phyloP scores from a whole-genome alignment of 2,797 vertebrate species.

The Falco columbarius region DNA sequence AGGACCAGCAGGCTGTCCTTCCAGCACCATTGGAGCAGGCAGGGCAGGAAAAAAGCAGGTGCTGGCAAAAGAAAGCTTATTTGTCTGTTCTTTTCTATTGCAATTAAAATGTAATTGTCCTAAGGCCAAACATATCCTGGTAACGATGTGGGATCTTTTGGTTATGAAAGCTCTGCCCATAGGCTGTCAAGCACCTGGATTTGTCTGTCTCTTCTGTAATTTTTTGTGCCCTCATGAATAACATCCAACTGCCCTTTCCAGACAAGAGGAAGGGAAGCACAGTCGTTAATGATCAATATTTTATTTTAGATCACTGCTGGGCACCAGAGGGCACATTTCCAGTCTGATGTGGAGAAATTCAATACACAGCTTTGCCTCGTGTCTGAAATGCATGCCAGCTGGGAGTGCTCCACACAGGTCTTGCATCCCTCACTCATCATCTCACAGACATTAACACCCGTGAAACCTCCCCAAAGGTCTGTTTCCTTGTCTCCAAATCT shows the following conservation, averaged over 20 bases:
- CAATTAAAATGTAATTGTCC: neutral
- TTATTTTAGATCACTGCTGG: constrained; percentile 18
- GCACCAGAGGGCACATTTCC: constrained; percentile 28
- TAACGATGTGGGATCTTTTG: neutral
- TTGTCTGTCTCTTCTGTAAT: neutral
- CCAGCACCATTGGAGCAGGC: neutral
- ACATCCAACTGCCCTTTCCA: neutral
- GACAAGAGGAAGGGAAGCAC: neutral
- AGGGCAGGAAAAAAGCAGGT: neutral
- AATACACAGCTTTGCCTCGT: neutral
- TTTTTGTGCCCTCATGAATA: neutral
- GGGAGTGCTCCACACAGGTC: neutral
- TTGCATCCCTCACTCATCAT: neutral
- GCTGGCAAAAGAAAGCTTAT: neutral
- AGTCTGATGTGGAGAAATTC: constrained; percentile 36
- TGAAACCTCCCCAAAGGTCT: neutral
- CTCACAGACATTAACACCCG: neutral
- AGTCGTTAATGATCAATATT: constrained; percentile 32
- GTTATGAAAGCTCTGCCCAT: neutral
- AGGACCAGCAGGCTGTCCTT: neutral
- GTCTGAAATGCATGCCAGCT: neutral
- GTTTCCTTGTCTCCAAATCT: neutral
- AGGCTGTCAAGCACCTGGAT: neutral
- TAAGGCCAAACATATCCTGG: neutral
- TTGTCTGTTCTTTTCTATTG: neutral